Base-by-base conservation (phyloP, 2,888 invertebrate genomes). In the Ophion slaviceki region DNA sequence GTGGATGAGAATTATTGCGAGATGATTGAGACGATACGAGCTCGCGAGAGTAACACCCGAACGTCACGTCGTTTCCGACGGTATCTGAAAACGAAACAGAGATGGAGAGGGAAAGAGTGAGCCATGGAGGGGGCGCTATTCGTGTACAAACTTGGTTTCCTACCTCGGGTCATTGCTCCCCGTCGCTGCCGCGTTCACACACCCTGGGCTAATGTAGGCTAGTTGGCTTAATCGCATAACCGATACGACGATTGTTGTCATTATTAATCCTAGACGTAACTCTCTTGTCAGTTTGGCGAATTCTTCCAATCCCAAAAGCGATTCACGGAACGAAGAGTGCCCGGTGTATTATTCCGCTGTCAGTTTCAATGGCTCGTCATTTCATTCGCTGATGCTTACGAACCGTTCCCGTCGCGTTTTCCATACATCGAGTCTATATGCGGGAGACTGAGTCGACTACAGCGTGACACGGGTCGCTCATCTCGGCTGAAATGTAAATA, bases 121-220 rank as follows among this genome's bases (percentile, higher is more conserved):
- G 40, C 40, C 8, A 40, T 28, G 66, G 24, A 20, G 10, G 74
- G 24, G 74, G 59, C 11, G 61, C 32, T 61, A 74, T 40, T 59
- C 36, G 20, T 8, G 59, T 59, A 45, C 53, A 74, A 61, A 40
- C 61, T 74, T 36, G 40, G 59, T 36, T 66, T 66, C 7, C 66
- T 59, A 40, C 82, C 75, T 75, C 71, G 72, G 85, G 85, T 86
- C 85, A 80, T 86, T 86, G 83, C 82, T 80, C 85, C 68, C 82
- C 76, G 57, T 71, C 57, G 53, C 67, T 61, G 2, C 82, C 85
- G 82, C 85, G 82, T 67, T 78, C 68, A 17, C 76, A 45, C 68
- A 53, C 70, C 24, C 61, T 53, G 24, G 62, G 47, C 84, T 64
- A 76, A 84, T 84, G 84, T 84, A 68, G 84, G 84, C 84, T 84